Evolutionary conservation across 1,140 invertebrate species (phyloP).

Genomic region (Drosophila carrolli): DNA sequence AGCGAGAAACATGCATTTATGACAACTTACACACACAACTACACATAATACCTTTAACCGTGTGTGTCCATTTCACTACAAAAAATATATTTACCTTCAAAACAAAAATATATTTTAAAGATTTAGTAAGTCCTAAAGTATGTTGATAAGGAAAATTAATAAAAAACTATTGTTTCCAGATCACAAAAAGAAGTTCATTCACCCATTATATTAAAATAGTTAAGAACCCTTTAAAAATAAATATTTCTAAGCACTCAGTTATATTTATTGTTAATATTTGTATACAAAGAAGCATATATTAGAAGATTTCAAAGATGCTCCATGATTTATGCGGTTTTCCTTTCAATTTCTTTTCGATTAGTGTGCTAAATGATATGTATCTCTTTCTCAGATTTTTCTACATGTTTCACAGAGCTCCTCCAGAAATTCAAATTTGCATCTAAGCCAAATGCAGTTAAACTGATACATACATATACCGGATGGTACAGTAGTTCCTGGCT

Average conservation of each 20-base stretch:
- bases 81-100: neutral
- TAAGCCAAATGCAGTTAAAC: neutral
- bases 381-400: neutral
- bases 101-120: no score
- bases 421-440: neutral
- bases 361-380: neutral
- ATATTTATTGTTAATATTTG: no score
- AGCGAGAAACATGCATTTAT: conserved; percentile 8
- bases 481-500: conserved; percentile 16
- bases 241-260: no score
- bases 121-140: no score
- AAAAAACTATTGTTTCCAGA: no score
- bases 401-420: neutral
- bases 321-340: neutral
- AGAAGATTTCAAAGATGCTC: no score
- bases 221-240: no score
- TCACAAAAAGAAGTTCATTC: no score
- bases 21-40: neutral
- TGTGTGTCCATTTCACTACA: neutral
- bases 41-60: neutral
- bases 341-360: neutral
- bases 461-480: neutral
- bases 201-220: no score
- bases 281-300: no score
- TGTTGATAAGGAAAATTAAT: no score